Evolutionary conservation across 2,113 vertebrate species (phyloP), one percentile per base, ranked within the genome.

Genomic region (Dipodomys ordii): DNA sequence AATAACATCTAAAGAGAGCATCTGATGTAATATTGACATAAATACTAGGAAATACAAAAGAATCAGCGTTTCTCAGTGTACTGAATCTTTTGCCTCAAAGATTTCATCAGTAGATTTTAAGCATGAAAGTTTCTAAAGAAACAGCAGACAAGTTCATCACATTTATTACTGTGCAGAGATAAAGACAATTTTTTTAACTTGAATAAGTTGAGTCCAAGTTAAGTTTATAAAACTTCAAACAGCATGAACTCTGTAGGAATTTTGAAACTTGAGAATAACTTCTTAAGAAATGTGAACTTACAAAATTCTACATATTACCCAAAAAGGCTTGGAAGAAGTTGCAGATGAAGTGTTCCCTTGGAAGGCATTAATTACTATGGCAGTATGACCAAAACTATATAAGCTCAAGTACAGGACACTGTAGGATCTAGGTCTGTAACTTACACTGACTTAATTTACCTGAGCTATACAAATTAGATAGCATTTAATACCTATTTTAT

Each of bases 1-100:
- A 72, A 88, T 80, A 57, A 64, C 7, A 23, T n/a, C 8, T 87
- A 85, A 87, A 18, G 3, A 81, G 6, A 86, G 57, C 22, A 79
- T 28, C 4, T 73, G 68, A 89, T 49, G 2, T 46, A 30, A 88
- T 93, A 19, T 3, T 67, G 18, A 84, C 86, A 65, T 69, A 10
- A 62, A 57, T 84, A 74, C 68, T 83, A 46, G 22, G 64, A 7
- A 35, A 69, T 27, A 6, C 1, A 49, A 20, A 83, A 35, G 4
- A 39, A 88, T 65, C 9, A 64, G 9, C 30, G 0, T 35, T 60
- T 53, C 53, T 57, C 12, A 57, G 15, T 57, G 15, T 18, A 57
- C 15, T 35, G 16, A 74, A 32, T 81, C 65, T 30, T 96, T 87
- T 74, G 68, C 83, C 87, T 87, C 49, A 89, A 78, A 18, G 8